These are phyloP conservation scores for Cantharis nigra DNA, from an alignment of 2,888 invertebrate genomes.

Conservation along the genomic window DNA sequence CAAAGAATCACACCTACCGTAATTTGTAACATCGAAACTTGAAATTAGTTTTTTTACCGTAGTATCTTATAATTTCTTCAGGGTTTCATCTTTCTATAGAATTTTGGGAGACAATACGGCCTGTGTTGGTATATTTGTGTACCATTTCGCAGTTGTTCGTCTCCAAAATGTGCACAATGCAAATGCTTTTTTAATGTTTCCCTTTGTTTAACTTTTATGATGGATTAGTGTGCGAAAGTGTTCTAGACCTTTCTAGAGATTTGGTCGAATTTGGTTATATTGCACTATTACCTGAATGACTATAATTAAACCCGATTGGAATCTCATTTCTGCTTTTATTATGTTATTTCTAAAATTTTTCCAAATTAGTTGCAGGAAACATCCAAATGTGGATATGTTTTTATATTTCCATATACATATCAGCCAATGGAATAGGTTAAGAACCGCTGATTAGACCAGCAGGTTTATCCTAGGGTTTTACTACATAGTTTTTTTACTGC, in stretches of 20 bases:
- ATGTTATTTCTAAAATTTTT: too few species aligned
- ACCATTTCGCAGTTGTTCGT: too few species aligned
- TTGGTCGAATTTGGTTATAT: neutral
- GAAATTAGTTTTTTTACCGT: neutral
- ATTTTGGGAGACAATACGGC: neutral
- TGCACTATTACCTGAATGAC: neutral
- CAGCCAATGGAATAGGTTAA: too few species aligned
- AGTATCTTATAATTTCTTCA: neutral
- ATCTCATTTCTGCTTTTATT: neutral
- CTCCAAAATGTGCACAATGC: neutral
- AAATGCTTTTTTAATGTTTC: neutral
- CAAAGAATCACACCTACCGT: neutral
- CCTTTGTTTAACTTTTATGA: neutral
- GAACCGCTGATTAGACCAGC: too few species aligned
- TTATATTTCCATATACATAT: too few species aligned
- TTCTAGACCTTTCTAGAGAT: neutral
- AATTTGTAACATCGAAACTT: neutral
- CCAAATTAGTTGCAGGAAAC: too few species aligned
- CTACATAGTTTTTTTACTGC: neutral
- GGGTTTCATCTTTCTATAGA: neutral
- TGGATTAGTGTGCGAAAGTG: neutral
- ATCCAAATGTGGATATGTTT: too few species aligned
- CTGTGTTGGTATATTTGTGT: neutral
- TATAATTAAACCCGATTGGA: neutral
- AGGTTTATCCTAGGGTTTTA: neutral